Conservation (phyloP, 2,113 vertebrate genomes). For the Athene cunicularia region DNA sequence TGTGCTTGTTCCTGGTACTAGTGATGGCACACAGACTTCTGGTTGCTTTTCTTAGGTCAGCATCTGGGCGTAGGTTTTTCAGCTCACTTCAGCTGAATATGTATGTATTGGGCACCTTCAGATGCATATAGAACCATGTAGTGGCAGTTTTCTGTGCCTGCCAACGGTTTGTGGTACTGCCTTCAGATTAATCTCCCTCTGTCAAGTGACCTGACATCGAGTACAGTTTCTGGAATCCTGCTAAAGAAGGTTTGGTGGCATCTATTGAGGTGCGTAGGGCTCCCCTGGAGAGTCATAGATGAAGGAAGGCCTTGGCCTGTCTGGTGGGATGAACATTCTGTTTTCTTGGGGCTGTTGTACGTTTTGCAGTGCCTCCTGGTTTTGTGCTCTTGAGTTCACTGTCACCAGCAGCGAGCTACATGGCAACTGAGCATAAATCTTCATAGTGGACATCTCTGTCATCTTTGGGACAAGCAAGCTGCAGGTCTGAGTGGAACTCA, state of each 20-base stretch:
- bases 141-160: not conserved
- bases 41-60: not conserved
- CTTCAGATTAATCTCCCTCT: not conserved
- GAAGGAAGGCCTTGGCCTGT: not conserved
- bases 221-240: not conserved
- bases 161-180: not conserved
- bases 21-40: not conserved
- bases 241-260: not conserved
- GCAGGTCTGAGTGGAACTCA: not conserved
- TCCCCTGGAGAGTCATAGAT: not conserved
- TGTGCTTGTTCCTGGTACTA: not conserved
- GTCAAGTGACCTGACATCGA: not conserved
- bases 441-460: accelerated
- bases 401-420: accelerated
- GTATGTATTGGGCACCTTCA: not conserved
- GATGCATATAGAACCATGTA: accelerated
- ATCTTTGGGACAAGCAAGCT: not conserved
- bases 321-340: not conserved
- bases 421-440: not conserved
- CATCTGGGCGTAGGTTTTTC: not conserved
- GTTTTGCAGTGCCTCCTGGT: accelerated
- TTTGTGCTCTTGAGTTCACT: not conserved
- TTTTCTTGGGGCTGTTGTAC: not conserved
- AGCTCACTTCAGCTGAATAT: not conserved
- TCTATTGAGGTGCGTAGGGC: accelerated